Conservation (phyloP, 2,888 invertebrate genomes). For the Epistrophe eligans region DNA sequence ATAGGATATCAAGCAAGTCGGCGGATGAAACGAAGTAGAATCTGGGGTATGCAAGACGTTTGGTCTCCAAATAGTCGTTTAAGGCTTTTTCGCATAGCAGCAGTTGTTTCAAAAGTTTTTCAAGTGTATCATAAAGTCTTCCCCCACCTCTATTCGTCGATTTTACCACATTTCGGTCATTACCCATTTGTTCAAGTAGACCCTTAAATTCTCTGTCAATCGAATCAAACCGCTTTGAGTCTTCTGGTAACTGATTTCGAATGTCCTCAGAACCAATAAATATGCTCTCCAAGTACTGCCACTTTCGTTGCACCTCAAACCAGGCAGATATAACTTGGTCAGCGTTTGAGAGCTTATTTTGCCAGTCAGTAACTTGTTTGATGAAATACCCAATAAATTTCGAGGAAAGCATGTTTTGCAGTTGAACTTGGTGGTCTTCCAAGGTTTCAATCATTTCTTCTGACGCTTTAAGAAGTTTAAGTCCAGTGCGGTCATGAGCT, state of each 20-base stretch:
- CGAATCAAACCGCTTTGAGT: conserved; percentile 93
- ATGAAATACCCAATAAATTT: conserved; percentile 95
- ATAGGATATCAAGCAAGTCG: conserved; percentile 92
- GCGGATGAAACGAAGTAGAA: conserved; percentile 98
- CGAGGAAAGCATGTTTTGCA: conserved; percentile 97
- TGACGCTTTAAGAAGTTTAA: conserved; percentile 90
- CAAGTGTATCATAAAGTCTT: conserved; percentile 90
- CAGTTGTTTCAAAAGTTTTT: conserved; percentile 88
- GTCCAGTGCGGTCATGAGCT: conserved; percentile 91
- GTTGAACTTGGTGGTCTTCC: conserved; percentile 97
- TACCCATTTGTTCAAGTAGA: conserved; percentile 86
- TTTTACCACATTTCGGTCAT: conserved; percentile 92
- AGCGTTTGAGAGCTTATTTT: conserved; percentile 93
- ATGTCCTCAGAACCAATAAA: conserved; percentile 98
- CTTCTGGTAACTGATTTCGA: conserved; percentile 94
- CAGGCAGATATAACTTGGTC: conserved; percentile 93
- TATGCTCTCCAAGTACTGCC: conserved; percentile 97
- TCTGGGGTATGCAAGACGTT: conserved; percentile 95
- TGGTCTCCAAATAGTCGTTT: conserved; percentile 97
- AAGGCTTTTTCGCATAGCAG: conserved; percentile 96
- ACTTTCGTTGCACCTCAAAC: conserved; percentile 97
- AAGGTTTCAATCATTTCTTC: conserved; percentile 95
- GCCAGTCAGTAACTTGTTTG: conserved; percentile 94
- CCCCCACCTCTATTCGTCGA: conserved; percentile 91
- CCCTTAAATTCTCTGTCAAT: conserved; percentile 94